Evolutionary conservation across 1,140 invertebrate genomes (phyloP), one percentile per base, ranked within the genome.

Genomic region (Psix sp.): DNA sequence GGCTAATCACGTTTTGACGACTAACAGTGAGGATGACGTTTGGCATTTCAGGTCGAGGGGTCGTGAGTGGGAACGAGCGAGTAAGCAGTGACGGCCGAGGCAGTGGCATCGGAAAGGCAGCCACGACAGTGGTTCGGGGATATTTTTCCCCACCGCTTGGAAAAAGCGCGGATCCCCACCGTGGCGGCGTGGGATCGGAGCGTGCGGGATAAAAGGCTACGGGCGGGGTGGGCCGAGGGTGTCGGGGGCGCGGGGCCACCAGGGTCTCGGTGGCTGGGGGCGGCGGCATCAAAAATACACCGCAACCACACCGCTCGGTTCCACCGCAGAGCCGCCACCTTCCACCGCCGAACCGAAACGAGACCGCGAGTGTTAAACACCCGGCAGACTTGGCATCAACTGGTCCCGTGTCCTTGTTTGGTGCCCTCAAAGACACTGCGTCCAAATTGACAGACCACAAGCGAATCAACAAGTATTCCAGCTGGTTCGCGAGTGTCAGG

Each of bases 221-320:
- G 36, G 66, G 54, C 54, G 65, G 65, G 65, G 65, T 60, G 65
- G 65, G 42, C 21, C 66, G 45, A 42, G 72, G 67, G 39, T 26
- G 48, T 35, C 56, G 63, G 39, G 60, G 48, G 63, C 17, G 49
- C 39, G 65, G 70, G 63, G 52, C 2, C 40, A 18, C 38, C 36
- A 54, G 66, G 67, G 74, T 63, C 62, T 72, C 68, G 63, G 68
- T 60, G 70, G 75, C 73, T 52, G 84, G 83, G 83, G 85, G 86
- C 84, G 84, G 86, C 81, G 84, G 84, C 84, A 84, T 86, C 85
- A 86, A 87, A 86, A 86, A 86, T 87, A 86, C 83, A 86, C 86
- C 86, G 86, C 85, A 87, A 87, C 86, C 85, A 87, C 84, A 86
- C 85, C 85, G 85, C 84, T 84, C 84, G 85, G 84, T 79, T 87